Evolutionary conservation across 2,797 vertebrate species (phyloP).

Genomic region (Takifugu rubripes): DNA sequence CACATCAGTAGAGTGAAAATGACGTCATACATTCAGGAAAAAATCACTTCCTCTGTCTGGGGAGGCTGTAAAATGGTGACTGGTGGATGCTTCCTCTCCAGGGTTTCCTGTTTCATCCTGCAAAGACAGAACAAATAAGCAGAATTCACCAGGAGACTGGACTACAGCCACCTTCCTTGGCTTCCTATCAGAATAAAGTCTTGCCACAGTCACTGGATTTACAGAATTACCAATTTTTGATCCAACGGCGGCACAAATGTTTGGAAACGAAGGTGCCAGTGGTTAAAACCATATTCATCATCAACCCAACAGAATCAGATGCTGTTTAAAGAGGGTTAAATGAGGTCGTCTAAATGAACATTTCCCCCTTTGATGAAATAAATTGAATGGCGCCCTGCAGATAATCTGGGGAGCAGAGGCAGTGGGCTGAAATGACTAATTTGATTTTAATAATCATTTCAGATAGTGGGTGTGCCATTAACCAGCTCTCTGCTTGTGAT

Average conservation of each 20-base stretch:
- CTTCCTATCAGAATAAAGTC: too few species aligned
- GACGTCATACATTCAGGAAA: too few species aligned
- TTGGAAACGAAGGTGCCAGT: slow-evolving; percentile 34
- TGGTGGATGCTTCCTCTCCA: too few species aligned
- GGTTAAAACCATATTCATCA: slow-evolving; percentile 9
- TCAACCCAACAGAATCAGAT: background rate
- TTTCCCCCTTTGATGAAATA: background rate
- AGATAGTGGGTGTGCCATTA: slow-evolving; percentile 63
- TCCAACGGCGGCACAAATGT: background rate
- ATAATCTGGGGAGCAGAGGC: slow-evolving; percentile 14
- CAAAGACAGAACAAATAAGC: too few species aligned
- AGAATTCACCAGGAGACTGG: too few species aligned
- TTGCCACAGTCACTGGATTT: too few species aligned
- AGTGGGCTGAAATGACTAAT: slow-evolving; percentile 36
- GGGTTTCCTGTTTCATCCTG: too few species aligned
- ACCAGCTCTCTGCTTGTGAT: slow-evolving; percentile 43
- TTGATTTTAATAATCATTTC: slow-evolving; percentile 44
- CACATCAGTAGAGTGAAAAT: too few species aligned
- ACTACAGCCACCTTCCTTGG: too few species aligned
- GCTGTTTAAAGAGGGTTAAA: background rate
- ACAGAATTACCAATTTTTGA: background rate
- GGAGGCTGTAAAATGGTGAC: too few species aligned
- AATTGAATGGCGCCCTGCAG: slow-evolving; percentile 1
- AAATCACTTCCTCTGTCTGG: too few species aligned
- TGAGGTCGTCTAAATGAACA: background rate